Conservation (phyloP, 2,888 invertebrate species). For the Chesias legatella region DNA sequence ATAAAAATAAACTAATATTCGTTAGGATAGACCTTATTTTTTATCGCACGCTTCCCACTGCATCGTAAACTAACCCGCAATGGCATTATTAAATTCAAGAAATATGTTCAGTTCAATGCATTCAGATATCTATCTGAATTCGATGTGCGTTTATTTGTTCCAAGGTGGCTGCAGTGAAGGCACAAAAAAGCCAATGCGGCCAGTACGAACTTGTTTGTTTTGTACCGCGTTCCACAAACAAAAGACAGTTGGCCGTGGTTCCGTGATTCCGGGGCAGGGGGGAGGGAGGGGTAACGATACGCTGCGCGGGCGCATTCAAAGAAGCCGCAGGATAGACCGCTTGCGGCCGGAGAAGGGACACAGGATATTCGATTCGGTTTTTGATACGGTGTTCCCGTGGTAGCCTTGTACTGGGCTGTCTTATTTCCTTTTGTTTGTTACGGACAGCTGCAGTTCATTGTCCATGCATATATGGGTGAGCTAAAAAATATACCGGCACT, state of each 20-base stretch:
- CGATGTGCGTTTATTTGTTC: conserved; percentile 17
- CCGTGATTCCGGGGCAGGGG: conserved; percentile 37
- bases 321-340: conserved; percentile 63
- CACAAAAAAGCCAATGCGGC: conserved; percentile 39
- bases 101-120: conserved; percentile 16
- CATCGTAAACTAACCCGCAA: conserved; percentile 14
- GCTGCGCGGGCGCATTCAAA: conserved; percentile 65
- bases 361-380: conserved; percentile 47
- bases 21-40: not conserved
- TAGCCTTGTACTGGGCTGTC: conserved; percentile 1
- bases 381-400: conserved; percentile 6
- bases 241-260: conserved; percentile 59
- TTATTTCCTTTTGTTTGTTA: conserved; percentile 5
- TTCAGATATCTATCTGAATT: conserved; percentile 18
- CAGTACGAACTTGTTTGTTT: conserved; percentile 63
- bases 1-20: no score
- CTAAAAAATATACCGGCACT: no score
- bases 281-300: conserved; percentile 44
- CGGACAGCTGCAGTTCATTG: not conserved
- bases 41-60: conserved; percentile 1
- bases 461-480: not conserved
- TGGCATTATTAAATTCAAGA: conserved; percentile 18
- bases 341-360: conserved; percentile 51
- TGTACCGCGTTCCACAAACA: conserved; percentile 69
- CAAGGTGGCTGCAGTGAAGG: conserved; percentile 29